Percentiles rank a stretch among this genome's conserved stretches.
phyloP scores from a whole-genome alignment of 2,113 vertebrate genomes.

The Cryptotis parvus region DNA sequence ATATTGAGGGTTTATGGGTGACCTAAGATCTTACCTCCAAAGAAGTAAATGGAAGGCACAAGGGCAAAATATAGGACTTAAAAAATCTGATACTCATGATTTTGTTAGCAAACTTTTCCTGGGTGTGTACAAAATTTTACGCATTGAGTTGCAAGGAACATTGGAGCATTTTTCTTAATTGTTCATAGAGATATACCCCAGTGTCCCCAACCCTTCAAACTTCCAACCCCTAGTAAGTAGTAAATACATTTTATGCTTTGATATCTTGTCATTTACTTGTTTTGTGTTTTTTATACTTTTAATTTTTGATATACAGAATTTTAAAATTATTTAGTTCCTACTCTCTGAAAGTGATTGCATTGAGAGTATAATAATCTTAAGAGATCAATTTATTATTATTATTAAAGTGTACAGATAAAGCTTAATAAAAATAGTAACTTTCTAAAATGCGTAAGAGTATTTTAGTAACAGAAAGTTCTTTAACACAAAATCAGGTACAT shows the following conservation, averaged over 20 bases:
- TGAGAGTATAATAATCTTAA: conserved; percentile 36
- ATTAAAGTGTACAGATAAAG: conserved; percentile 22
- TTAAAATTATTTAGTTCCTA: neutral
- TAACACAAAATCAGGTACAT: conserved; percentile 17
- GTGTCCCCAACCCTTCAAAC: neutral
- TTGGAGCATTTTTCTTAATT: neutral
- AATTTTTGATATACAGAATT: conserved; percentile 29
- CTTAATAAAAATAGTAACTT: conserved; percentile 29
- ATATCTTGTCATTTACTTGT: neutral
- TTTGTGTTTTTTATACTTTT: conserved; percentile 45
- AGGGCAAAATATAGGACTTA: too few species aligned
- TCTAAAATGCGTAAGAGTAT: neutral
- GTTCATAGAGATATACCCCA: neutral
- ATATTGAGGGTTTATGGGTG: neutral
- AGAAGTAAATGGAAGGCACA: neutral
- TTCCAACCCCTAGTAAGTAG: neutral
- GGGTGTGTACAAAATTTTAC: neutral
- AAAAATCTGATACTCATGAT: too few species aligned
- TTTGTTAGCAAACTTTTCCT: neutral
- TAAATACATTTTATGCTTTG: neutral
- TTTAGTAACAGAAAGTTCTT: neutral
- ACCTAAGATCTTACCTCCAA: neutral
- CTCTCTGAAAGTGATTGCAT: conserved; percentile 16
- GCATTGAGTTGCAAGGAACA: neutral
- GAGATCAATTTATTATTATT: conserved; percentile 26